Conservation (phyloP, 2,888 invertebrate species). For the Junonia oenone region DNA sequence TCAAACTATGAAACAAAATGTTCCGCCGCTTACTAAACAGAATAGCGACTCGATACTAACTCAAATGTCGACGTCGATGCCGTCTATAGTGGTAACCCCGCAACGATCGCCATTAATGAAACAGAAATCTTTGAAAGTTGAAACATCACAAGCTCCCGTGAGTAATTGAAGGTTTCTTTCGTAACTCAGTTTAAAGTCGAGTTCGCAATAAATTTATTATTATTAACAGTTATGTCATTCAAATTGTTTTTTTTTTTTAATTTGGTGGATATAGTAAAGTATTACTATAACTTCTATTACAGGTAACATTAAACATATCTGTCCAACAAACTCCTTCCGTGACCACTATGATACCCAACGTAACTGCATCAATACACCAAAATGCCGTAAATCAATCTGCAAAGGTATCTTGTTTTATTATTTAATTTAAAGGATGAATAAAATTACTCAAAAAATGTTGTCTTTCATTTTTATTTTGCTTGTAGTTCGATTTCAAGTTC, state of each 20-base stretch:
- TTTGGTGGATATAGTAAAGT: background rate
- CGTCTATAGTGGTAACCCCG: constrained; percentile 48
- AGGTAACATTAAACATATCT: constrained; percentile 25
- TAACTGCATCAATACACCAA: constrained; percentile 25
- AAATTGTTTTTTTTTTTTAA: no score
- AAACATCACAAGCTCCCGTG: constrained; percentile 44
- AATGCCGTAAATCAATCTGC: constrained; percentile 24
- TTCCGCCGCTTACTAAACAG: constrained; percentile 29
- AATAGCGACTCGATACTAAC: constrained; percentile 24
- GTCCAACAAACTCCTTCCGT: constrained; percentile 19
- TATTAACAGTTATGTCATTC: no score
- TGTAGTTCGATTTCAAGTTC: background rate
- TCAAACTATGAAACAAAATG: constrained; percentile 29
- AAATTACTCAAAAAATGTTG: no score
- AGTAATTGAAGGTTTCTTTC: no score
- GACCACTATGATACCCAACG: constrained; percentile 21
- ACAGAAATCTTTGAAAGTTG: constrained; percentile 56
- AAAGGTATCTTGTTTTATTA: constrained; percentile 23
- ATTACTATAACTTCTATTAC: background rate
- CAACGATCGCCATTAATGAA: constrained; percentile 58
- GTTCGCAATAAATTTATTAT: no score
- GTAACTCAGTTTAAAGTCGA: no score
- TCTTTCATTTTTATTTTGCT: no score
- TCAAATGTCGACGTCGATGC: constrained; percentile 42
- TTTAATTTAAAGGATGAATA: no score